These are phyloP conservation scores for Lanius collurio DNA, from an alignment of 2,113 vertebrate species.

Conservation along the genomic window DNA sequence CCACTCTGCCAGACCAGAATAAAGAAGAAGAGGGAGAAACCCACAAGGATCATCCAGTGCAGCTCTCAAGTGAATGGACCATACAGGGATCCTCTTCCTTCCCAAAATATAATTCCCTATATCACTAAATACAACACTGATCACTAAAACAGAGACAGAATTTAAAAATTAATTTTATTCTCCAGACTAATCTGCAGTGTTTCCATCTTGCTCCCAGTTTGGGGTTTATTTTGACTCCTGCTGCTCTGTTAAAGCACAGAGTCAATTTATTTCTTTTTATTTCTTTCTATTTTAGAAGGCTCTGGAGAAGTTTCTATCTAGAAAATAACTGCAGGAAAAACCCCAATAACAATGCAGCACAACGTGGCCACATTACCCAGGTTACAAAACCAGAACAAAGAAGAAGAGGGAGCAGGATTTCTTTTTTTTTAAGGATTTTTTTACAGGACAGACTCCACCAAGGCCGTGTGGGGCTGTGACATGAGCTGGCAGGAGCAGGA, in stretches of 20 bases:
- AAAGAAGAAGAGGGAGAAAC: neutral
- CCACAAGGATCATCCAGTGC: neutral
- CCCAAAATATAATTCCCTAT: neutral
- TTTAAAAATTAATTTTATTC: neutral
- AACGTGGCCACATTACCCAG: neutral
- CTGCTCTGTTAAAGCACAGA: accelerated
- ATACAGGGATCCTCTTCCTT: neutral
- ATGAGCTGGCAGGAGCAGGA: neutral
- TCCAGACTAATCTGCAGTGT: neutral
- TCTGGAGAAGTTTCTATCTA: neutral
- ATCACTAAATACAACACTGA: neutral
- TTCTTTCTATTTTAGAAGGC: no score
- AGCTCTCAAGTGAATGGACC: neutral
- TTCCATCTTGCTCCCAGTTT: neutral
- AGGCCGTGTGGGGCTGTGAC: neutral
- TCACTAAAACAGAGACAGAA: neutral
- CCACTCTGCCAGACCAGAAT: neutral
- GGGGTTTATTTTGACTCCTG: neutral
- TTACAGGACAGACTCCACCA: no score
- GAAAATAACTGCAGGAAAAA: neutral
- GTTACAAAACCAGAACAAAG: neutral
- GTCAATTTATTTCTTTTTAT: neutral
- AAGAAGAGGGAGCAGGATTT: neutral
- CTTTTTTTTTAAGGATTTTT: neutral
- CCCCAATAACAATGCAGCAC: neutral